Conservation (phyloP, 2,113 vertebrate genomes). For the Heliornis fulica region DNA sequence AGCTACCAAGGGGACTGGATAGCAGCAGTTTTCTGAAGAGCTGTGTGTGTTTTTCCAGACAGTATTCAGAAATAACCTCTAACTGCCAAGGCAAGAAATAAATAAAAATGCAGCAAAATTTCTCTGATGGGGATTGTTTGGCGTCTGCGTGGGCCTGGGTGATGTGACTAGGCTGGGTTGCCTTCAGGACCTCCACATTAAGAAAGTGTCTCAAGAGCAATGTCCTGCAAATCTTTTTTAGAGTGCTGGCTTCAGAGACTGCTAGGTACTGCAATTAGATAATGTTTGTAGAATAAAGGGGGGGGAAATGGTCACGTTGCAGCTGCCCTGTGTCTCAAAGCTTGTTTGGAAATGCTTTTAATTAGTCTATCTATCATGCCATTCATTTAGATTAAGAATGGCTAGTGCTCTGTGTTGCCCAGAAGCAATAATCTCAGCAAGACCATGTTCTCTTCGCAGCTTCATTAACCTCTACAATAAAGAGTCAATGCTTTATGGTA, state of each 20-base stretch:
- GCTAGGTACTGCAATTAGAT: background rate
- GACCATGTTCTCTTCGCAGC: constrained; percentile 33
- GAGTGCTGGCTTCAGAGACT: background rate
- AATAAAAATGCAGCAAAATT: background rate
- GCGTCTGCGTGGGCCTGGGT: background rate
- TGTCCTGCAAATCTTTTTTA: background rate
- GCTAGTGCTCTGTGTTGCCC: constrained; percentile 1
- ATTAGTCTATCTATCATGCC: constrained; percentile 55
- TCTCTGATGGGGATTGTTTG: background rate
- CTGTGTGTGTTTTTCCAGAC: background rate
- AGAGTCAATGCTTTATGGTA: background rate
- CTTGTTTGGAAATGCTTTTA: constrained; percentile 55
- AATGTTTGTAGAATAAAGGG: background rate
- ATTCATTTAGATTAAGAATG: constrained; percentile 37
- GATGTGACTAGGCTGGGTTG: background rate
- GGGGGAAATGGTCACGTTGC: constrained; percentile 9
- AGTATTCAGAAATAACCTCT: constrained; percentile 1
- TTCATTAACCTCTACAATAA: constrained; percentile 51
- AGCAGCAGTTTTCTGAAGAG: background rate
- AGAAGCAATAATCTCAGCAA: constrained; percentile 53
- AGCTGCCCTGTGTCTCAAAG: constrained; percentile 34
- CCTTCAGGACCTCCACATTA: background rate
- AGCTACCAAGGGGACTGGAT: background rate
- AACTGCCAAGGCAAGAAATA: background rate
- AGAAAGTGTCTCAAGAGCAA: background rate